Percentiles rank a stretch among this genome's conserved stretches.
phyloP scores from a whole-genome alignment of 1,140 invertebrate species.

The Mya arenaria region DNA sequence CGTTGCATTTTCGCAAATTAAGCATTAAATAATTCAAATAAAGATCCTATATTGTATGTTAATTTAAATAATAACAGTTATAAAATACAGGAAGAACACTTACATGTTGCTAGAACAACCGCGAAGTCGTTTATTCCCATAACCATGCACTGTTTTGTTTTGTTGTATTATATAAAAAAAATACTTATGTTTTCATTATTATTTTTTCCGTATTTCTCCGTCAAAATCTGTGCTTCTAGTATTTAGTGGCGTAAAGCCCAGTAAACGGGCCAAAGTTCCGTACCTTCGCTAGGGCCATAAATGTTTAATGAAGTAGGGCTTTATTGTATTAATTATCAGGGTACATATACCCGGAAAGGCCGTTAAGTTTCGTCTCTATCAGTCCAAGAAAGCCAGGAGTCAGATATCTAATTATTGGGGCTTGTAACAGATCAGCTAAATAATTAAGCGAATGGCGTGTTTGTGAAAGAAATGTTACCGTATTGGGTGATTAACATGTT shows the following conservation, averaged over 20 bases:
- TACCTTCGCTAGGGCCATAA: slow-evolving; percentile 25
- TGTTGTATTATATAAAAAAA: too few relatives aligned
- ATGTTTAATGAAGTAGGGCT: slow-evolving; percentile 39
- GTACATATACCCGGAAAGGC: neutral
- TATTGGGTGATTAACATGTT: slow-evolving; percentile 6
- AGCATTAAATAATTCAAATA: too few relatives aligned
- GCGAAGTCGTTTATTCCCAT: too few relatives aligned
- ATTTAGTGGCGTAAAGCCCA: neutral
- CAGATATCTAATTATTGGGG: slow-evolving; percentile 39
- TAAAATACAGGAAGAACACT: too few relatives aligned
- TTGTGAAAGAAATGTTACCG: neutral
- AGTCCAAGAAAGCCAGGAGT: slow-evolving; percentile 6
- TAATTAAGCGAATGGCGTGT: slow-evolving; percentile 43
- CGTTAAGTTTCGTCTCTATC: neutral
- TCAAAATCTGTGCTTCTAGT: too few relatives aligned
- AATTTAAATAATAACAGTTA: too few relatives aligned
- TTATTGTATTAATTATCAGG: slow-evolving; percentile 46
- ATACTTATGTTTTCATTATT: too few relatives aligned
- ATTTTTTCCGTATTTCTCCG: too few relatives aligned
- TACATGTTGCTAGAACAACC: too few relatives aligned
- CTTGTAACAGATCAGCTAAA: slow-evolving; percentile 12
- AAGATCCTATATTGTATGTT: too few relatives aligned
- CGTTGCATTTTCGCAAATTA: too few relatives aligned
- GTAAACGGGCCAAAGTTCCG: slow-evolving; percentile 30
- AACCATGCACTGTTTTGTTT: too few relatives aligned